Evolutionary conservation across 2,113 vertebrate genomes (phyloP).

Genomic region (Pterophyllum scalare): DNA sequence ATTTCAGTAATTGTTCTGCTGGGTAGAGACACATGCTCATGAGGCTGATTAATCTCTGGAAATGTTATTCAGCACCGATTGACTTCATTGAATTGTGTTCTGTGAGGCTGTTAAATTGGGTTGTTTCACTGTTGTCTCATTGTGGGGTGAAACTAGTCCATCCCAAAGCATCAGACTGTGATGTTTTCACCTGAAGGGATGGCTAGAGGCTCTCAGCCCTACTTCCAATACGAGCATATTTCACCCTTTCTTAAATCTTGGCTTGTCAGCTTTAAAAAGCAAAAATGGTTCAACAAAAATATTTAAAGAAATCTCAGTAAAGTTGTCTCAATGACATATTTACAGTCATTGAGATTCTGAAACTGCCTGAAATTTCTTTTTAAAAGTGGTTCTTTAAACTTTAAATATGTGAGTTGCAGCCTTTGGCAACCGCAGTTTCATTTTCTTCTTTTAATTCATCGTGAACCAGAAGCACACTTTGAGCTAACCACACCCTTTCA

Average conservation of each 20-base stretch:
- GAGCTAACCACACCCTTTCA: conserved; percentile 77
- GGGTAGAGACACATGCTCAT: background rate
- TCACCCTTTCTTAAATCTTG: conserved; percentile 47
- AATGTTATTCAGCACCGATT: background rate
- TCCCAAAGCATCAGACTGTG: conserved; percentile 57
- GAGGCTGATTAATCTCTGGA: background rate
- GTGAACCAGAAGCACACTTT: conserved; percentile 62
- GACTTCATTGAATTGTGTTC: conserved; percentile 25
- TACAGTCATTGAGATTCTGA: conserved; percentile 59
- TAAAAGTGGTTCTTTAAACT: conserved; percentile 48
- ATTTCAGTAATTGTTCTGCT: background rate
- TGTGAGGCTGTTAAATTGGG: conserved; percentile 69
- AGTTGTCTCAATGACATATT: conserved; percentile 56
- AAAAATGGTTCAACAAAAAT: conserved; percentile 38
- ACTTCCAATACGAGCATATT: conserved; percentile 27
- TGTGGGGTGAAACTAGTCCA: conserved; percentile 63
- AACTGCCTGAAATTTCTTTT: conserved; percentile 68
- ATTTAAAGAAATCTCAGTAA: conserved; percentile 68
- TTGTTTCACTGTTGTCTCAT: conserved; percentile 52
- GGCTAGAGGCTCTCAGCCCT: conserved; percentile 48
- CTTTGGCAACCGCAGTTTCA: conserved; percentile 61
- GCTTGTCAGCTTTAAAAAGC: conserved; percentile 60
- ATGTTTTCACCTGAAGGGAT: conserved; percentile 47
- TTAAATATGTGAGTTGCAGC: conserved; percentile 68
- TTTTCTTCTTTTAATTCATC: conserved; percentile 73